Evolutionary conservation across 2,797 vertebrate species (phyloP).

Genomic region (Gobio occitaniae): DNA sequence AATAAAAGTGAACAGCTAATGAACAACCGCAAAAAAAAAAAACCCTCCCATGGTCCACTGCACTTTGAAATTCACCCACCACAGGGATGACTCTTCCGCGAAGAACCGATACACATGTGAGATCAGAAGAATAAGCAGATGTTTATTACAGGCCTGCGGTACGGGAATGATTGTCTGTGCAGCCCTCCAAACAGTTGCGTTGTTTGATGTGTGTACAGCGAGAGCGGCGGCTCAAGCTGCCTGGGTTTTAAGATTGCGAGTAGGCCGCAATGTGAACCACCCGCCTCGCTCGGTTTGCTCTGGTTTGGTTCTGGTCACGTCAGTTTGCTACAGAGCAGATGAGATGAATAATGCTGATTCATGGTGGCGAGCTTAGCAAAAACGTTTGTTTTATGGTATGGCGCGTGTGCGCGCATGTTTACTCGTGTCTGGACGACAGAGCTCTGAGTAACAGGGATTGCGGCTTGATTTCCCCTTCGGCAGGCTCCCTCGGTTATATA

Average conservation of each 20-base stretch:
- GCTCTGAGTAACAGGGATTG: constrained; percentile 14
- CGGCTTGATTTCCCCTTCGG: constrained; percentile 36
- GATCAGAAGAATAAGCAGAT: constrained; percentile 51
- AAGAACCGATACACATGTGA: constrained; percentile 39
- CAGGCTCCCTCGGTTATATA: constrained; percentile 7
- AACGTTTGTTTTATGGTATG: constrained; percentile 78
- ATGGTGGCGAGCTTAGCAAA: constrained; percentile 68
- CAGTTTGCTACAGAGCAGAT: constrained; percentile 58
- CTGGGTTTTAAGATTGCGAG: constrained; percentile 53
- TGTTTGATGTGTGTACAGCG: constrained; percentile 60
- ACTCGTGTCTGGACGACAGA: constrained; percentile 27
- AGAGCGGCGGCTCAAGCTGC: constrained; percentile 63
- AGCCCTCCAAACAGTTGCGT: constrained; percentile 25
- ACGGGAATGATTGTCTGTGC: constrained; percentile 28
- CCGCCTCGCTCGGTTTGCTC: constrained; percentile 60
- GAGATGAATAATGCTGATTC: constrained; percentile 75
- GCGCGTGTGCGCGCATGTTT: constrained; percentile 42
- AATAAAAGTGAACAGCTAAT: not conserved
- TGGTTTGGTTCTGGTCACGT: constrained; percentile 59
- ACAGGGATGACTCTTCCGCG: constrained; percentile 30
- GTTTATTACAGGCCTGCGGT: constrained; percentile 51
- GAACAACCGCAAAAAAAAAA: not conserved
- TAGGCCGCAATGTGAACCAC: constrained; percentile 72
- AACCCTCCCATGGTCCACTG: not conserved
- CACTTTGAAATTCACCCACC: constrained; percentile 22